Evolutionary conservation across 2,113 vertebrate species (phyloP).

Genomic region (Artemisiospiza belli): DNA sequence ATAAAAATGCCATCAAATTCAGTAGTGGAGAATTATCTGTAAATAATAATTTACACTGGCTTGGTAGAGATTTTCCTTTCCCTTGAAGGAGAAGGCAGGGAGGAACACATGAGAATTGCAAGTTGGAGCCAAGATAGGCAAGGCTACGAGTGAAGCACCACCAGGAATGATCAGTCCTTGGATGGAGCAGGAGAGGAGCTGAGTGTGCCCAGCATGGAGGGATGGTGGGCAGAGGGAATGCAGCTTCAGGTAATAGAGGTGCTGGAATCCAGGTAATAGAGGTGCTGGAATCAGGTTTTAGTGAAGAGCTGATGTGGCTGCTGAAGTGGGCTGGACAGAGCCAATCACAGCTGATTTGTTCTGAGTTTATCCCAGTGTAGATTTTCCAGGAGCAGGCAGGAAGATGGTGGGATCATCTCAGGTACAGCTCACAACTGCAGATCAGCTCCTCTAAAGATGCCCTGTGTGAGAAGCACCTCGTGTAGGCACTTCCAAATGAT

Average conservation of each 20-base stretch:
- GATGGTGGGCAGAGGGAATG: accelerated
- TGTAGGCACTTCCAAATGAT: background rate
- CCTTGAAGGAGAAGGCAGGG: background rate
- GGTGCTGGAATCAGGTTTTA: background rate
- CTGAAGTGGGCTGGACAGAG: background rate
- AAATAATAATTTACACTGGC: background rate
- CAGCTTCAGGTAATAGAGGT: background rate
- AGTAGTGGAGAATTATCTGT: background rate
- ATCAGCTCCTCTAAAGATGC: background rate
- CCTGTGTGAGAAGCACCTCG: background rate
- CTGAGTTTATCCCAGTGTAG: background rate
- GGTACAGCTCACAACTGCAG: background rate
- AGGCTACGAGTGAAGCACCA: background rate
- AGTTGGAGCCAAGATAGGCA: background rate
- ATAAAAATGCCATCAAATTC: background rate
- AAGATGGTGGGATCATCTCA: background rate
- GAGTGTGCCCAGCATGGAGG: background rate
- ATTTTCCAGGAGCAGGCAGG: background rate
- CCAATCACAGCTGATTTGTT: background rate
- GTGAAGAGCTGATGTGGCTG: background rate
- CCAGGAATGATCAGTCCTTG: background rate
- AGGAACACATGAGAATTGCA: background rate
- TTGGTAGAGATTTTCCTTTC: background rate
- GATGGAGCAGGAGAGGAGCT: background rate
- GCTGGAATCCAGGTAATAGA: background rate